phyloP scores from a whole-genome alignment of 2,797 vertebrate genomes.

The Sphaeramia orbicularis region DNA sequence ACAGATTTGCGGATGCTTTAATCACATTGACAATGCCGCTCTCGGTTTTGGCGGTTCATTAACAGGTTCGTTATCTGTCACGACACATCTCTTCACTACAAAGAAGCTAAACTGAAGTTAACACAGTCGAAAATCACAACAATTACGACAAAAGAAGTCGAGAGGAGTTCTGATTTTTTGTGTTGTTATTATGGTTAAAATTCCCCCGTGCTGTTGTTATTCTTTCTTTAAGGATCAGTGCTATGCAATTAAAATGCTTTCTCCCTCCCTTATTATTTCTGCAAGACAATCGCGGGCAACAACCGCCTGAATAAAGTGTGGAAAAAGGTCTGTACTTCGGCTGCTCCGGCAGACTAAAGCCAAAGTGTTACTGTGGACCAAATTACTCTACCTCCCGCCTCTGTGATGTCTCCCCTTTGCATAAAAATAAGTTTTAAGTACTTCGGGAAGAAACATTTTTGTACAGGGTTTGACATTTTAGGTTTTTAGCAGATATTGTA shows the following conservation, averaged over 20 bases:
- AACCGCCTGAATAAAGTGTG: constrained; percentile 95
- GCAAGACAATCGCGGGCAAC: constrained; percentile 89
- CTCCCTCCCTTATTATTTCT: constrained; percentile 79
- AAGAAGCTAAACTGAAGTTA: constrained; percentile 7
- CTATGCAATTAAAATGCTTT: constrained; percentile 68
- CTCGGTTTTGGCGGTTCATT: constrained; percentile 19
- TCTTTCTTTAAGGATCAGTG: constrained; percentile 9
- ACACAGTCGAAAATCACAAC: constrained; percentile 13
- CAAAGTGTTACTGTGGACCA: constrained; percentile 22
- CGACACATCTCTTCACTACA: constrained; percentile 11
- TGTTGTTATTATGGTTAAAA: constrained; percentile 9
- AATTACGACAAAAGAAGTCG: neutral
- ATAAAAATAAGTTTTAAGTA: constrained; percentile 18
- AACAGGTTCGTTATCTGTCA: constrained; percentile 14
- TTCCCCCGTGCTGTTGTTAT: constrained; percentile 2
- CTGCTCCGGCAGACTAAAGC: constrained; percentile 50
- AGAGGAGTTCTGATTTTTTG: neutral
- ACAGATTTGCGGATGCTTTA: constrained; percentile 24
- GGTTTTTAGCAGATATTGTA: constrained; percentile 3
- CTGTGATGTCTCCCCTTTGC: constrained; percentile 41
- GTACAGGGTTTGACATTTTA: constrained; percentile 5
- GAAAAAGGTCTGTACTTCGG: constrained; percentile 95
- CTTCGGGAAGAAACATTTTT: constrained; percentile 31
- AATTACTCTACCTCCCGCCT: constrained; percentile 20
- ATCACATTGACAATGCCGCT: constrained; percentile 21